A percentile compares a stretch with the other conserved stretches of the same genome.
phyloP scores from a whole-genome alignment of 2,888 invertebrate species.

The Pseudoips prasinana region DNA sequence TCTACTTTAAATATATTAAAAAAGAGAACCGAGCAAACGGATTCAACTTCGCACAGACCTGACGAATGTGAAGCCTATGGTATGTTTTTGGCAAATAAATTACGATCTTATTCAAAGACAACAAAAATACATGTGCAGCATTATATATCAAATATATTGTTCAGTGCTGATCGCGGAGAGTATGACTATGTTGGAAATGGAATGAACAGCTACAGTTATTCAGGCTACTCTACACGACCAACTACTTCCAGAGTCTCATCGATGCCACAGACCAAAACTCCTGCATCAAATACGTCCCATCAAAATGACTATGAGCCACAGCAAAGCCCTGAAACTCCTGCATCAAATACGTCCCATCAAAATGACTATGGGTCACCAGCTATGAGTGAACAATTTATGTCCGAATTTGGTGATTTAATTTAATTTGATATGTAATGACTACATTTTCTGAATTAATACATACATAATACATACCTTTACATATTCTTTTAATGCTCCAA shows the following conservation, averaged over 20 bases:
- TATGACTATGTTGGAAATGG: constrained; percentile 10
- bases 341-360: constrained; percentile 21
- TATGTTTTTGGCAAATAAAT: constrained; percentile 16
- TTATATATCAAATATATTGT: constrained; percentile 26
- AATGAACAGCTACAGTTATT: constrained; percentile 9
- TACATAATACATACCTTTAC: constrained; percentile 15
- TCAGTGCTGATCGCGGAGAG: constrained; percentile 26
- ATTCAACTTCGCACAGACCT: constrained; percentile 15
- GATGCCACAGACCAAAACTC: constrained; percentile 14
- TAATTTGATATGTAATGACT: constrained; percentile 17
- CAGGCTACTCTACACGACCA: constrained; percentile 15
- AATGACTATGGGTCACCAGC: constrained; percentile 16
- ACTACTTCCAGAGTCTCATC: constrained; percentile 11
- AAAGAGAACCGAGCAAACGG: constrained; percentile 19
- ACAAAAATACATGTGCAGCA: constrained; percentile 17
- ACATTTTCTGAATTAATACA: constrained; percentile 14
- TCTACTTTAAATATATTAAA: constrained; percentile 14
- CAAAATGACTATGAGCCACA: constrained; percentile 5
- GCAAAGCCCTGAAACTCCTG: constrained; percentile 15
- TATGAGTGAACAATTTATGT: constrained; percentile 18
- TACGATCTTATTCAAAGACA: constrained; percentile 20
- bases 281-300: constrained; percentile 21
- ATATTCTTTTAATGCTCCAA: constrained; percentile 19
- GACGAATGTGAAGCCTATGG: constrained; percentile 21
- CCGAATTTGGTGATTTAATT: constrained; percentile 19